Base-by-base conservation (phyloP, 2,797 vertebrate genomes). In the Adrianichthys oophorus region DNA sequence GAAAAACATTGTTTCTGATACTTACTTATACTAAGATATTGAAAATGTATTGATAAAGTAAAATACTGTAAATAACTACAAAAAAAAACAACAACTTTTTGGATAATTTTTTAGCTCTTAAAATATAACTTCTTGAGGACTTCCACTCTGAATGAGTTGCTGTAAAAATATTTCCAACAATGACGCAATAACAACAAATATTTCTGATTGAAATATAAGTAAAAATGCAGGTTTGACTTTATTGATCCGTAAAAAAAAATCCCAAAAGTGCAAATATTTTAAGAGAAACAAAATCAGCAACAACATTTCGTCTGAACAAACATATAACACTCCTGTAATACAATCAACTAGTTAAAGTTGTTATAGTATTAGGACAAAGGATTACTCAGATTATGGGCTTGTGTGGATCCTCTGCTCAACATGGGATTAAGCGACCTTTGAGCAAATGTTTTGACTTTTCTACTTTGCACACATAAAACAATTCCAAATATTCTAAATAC, bases 321-420 rank as follows among this genome's bases (percentile, higher is more conserved):
- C 51, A 69, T 74, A 59, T 62, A 74, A 69, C 41, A 7, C 40
- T 59, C 37, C 62, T 12, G 51, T 75, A 62, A 74, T 42, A 24
- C 59, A 74, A 47, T 74, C 57, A 84, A 72, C 62, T 65, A 12
- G 65, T 48, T 71, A 79, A 79, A 81, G 70, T 68, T 57, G 74
- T 46, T 46, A 46, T 59, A 70, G 78, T 5, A 67, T 81, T 68
- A 81, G 56, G 62, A 70, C 52, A 59, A 66, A 74, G 71, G 70
- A 78, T 85, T 70, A 80, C 41, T 47, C 67, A 61, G 62, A 76
- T 74, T 65, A 76, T 51, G 40, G 68, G 50, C 45, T 48, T 32
- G 44, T 52, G 40, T 19, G 62, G 44, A 62, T 68, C 55, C 23
- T 56, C 64, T 65, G 48, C 21, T 59, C 45, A 13, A 44, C 24